Percentiles rank a stretch among this genome's conserved stretches.
phyloP scores from a whole-genome alignment of 2,797 vertebrate species.

The Cossypha polioptera region DNA sequence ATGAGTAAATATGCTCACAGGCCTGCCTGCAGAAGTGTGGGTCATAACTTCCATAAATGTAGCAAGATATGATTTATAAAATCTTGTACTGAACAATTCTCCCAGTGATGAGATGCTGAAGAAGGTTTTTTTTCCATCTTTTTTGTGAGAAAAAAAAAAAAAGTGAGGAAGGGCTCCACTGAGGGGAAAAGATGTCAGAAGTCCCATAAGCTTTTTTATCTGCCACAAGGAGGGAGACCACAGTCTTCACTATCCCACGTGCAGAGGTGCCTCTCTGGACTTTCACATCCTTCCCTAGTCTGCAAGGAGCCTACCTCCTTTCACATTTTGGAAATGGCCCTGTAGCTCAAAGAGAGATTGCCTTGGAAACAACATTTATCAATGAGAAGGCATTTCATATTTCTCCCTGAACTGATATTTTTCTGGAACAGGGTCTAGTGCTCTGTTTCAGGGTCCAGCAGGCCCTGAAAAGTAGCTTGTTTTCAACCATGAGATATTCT shows the following conservation, averaged over 20 bases:
- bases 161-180: not conserved
- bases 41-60: not conserved
- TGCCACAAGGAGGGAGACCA: not conserved
- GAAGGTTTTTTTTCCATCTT: not conserved
- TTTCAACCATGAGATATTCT: not conserved
- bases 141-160: not conserved
- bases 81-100: not conserved
- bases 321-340: not conserved
- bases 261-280: not conserved
- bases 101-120: not conserved
- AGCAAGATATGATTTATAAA: not conserved
- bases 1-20: not conserved
- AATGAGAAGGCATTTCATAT: not conserved
- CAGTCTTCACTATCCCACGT: not conserved
- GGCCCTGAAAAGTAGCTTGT: not conserved
- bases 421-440: not conserved
- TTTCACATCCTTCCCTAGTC: not conserved
- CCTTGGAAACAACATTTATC: not conserved
- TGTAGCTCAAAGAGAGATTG: not conserved
- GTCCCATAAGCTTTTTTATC: not conserved
- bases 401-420: not conserved
- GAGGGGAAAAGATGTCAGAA: not conserved
- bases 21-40: not conserved
- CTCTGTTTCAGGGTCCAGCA: not conserved
- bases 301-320: not conserved